Evolutionary conservation across 2,888 invertebrate genomes (phyloP).

Genomic region (Ellobium chinense): DNA sequence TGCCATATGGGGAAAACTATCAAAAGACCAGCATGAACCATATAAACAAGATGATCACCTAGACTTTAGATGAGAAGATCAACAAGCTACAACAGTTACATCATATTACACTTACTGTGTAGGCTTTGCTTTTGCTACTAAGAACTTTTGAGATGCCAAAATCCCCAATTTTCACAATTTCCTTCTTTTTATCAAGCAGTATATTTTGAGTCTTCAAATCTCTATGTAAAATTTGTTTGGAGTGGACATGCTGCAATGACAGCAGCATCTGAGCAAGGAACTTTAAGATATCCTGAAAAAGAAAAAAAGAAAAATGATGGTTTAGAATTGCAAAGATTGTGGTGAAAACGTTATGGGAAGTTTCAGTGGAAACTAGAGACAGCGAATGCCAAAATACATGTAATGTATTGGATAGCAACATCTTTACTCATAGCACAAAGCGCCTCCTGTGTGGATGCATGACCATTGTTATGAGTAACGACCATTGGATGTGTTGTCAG

Average conservation of each 20-base stretch:
- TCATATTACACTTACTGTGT: conserved; percentile 79
- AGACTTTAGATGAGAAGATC: too few species aligned
- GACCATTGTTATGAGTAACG: too few species aligned
- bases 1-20: too few species aligned
- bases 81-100: too few species aligned
- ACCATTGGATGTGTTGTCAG: too few species aligned
- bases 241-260: conserved; percentile 90
- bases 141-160: conserved; percentile 91
- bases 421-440: too few species aligned
- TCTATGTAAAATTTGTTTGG: conserved; percentile 88
- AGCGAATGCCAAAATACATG: too few species aligned
- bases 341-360: background rate
- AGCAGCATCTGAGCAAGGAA: conserved; percentile 87
- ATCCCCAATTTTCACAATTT: conserved; percentile 89
- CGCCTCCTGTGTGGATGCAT: too few species aligned
- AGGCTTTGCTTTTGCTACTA: conserved; percentile 82
- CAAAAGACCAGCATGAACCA: too few species aligned
- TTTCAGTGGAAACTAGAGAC: too few species aligned
- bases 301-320: background rate
- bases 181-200: conserved; percentile 85
- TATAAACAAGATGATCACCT: too few species aligned
- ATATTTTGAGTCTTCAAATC: conserved; percentile 93
- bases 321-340: background rate
- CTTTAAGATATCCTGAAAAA: conserved; percentile 84
- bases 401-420: too few species aligned